A percentile compares a stretch with the other conserved stretches of the same genome.
phyloP scores from a whole-genome alignment of 2,113 vertebrate genomes.

The Heliornis fulica region DNA sequence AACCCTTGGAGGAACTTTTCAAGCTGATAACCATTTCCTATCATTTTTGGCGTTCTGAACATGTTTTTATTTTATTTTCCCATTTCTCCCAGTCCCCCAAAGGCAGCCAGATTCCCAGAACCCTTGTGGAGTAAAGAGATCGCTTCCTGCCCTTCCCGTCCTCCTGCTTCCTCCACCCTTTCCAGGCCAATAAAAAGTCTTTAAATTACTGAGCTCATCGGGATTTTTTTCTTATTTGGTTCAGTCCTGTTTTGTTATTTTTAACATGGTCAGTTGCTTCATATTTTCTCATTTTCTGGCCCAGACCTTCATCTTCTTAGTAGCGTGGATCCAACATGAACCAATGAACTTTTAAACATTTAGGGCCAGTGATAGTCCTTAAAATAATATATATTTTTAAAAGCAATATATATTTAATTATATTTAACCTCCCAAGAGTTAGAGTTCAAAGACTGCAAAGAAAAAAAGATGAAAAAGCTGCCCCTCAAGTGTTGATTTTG shows the following conservation, averaged over 20 bases:
- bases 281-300: not conserved
- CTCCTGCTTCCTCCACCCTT: constrained; percentile 35
- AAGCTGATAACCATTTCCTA: constrained; percentile 68
- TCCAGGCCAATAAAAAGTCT: constrained; percentile 35
- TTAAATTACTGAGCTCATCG: not conserved
- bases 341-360: not conserved
- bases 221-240: not conserved
- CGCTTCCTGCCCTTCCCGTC: constrained; percentile 48
- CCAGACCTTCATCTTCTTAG: not conserved
- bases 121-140: constrained; percentile 17
- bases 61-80: constrained; percentile 64
- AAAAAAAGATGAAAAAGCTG: not conserved
- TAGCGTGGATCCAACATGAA: not conserved
- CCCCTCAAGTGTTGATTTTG: not conserved
- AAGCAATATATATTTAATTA: not conserved
- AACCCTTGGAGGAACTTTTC: constrained; percentile 64
- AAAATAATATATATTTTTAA: not conserved
- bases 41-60: constrained; percentile 43
- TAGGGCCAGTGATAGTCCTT: not conserved
- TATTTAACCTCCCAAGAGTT: not conserved
- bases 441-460: not conserved
- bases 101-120: constrained; percentile 36
- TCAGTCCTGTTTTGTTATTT: not conserved
- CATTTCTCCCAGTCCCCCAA: constrained; percentile 47
- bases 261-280: not conserved